Evolutionary conservation across 2,797 vertebrate genomes (phyloP).

Genomic region (Margarornis squamiger): DNA sequence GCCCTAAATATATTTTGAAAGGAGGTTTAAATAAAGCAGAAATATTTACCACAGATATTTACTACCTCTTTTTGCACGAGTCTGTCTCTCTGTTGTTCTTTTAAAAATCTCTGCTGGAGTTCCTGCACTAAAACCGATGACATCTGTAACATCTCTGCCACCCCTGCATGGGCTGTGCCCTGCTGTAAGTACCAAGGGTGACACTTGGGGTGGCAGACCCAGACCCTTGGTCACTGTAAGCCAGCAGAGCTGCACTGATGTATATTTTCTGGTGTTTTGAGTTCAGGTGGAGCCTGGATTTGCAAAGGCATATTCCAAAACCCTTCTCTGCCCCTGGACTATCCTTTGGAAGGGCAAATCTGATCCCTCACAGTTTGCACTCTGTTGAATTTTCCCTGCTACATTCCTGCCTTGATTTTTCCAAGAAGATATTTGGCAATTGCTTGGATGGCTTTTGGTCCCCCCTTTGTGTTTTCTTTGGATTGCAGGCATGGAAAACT

Average conservation of each 20-base stretch:
- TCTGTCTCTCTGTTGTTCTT: neutral
- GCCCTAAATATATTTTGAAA: neutral
- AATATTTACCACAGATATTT: constrained; percentile 10
- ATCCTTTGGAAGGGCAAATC: neutral
- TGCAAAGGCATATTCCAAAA: neutral
- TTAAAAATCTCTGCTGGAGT: neutral
- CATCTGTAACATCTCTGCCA: neutral
- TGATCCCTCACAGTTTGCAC: neutral
- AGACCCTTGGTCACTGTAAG: neutral
- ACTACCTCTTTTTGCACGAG: neutral
- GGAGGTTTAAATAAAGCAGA: constrained; percentile 6
- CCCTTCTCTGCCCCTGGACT: neutral
- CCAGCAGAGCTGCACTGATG: neutral
- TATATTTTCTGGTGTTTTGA: neutral
- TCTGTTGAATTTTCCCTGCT: neutral
- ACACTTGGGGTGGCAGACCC: neutral
- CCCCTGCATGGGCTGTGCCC: neutral
- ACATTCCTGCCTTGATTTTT: neutral
- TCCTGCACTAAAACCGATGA: neutral
- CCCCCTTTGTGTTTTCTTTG: neutral
- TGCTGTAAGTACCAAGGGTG: neutral
- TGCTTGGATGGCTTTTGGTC: neutral
- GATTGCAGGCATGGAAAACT: neutral
- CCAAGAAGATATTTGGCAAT: neutral
- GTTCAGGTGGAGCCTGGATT: neutral